A percentile compares a stretch with the other conserved stretches of the same genome.
phyloP scores from a whole-genome alignment of 2,113 vertebrate genomes.

The Erpornis zantholeuca region DNA sequence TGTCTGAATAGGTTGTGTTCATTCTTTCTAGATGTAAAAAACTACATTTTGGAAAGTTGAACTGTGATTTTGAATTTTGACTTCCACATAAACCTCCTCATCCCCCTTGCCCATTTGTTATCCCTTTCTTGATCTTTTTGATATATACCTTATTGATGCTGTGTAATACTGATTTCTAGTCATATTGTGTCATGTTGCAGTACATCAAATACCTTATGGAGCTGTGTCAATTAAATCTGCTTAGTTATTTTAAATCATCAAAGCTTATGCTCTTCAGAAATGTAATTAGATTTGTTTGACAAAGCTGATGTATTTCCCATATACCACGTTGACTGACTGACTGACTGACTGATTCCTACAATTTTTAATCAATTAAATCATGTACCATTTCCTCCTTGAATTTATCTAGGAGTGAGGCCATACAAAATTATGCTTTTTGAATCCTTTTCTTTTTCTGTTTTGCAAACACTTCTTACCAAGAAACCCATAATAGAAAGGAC shows the following conservation, averaged over 20 bases:
- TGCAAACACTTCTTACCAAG: constrained; percentile 6
- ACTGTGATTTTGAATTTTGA: not conserved
- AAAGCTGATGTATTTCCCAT: not conserved
- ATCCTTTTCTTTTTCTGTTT: constrained; percentile 6
- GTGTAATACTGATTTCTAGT: not conserved
- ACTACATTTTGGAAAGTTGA: not conserved
- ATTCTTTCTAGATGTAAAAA: not conserved
- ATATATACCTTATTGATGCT: not conserved
- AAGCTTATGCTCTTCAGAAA: not conserved
- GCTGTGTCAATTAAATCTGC: not conserved
- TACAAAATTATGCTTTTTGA: not conserved
- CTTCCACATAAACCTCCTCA: not conserved
- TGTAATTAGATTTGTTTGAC: not conserved
- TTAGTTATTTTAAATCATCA: not conserved
- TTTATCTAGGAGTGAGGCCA: not conserved
- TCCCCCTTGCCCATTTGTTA: fast-evolving
- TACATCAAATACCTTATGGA: not conserved
- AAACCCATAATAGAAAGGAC: not conserved
- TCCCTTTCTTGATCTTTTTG: not conserved
- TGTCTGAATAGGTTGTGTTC: not conserved
- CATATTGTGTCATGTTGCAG: not conserved
- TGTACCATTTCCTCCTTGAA: not conserved
- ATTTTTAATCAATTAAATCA: not conserved
- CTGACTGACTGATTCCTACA: not conserved
- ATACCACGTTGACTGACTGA: not conserved